These are phyloP conservation scores for Chrysocyon brachyurus DNA, from an alignment of 2,797 vertebrate species.

Conservation along the genomic window DNA sequence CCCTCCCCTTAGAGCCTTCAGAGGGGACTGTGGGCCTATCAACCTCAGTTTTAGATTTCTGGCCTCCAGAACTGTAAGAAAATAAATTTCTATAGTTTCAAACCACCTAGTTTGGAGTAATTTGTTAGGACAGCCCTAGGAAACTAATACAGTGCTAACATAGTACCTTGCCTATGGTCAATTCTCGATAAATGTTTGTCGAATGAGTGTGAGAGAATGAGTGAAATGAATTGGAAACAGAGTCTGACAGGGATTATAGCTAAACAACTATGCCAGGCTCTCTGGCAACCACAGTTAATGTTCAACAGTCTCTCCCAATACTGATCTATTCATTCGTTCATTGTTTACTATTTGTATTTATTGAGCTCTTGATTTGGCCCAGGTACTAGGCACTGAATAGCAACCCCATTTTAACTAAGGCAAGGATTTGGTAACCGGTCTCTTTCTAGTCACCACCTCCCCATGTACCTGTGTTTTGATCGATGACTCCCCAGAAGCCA, in stretches of 20 bases:
- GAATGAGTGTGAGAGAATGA: not conserved
- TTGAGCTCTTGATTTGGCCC: not conserved
- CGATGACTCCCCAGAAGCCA: slow-evolving; percentile 77
- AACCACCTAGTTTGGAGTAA: not conserved
- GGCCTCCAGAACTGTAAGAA: not conserved
- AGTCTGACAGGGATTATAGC: not conserved
- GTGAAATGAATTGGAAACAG: not conserved
- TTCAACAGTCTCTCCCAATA: not conserved
- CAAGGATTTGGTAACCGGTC: not conserved
- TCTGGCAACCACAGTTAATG: not conserved
- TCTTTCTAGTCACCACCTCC: not conserved
- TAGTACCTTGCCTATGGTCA: fast-evolving
- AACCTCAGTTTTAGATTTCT: not conserved
- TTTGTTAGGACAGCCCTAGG: not conserved
- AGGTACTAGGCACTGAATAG: not conserved
- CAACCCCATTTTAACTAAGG: not conserved
- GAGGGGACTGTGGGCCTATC: fast-evolving
- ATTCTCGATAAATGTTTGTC: not conserved
- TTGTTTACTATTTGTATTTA: not conserved
- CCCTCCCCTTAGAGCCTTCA: not conserved
- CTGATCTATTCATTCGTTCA: not conserved
- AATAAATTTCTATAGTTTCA: not conserved
- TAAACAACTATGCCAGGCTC: not conserved
- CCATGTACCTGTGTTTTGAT: slow-evolving; percentile 27
- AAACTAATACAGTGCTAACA: not conserved